Conservation (phyloP, 2,797 vertebrate species). For the Myotis pilosus region DNA sequence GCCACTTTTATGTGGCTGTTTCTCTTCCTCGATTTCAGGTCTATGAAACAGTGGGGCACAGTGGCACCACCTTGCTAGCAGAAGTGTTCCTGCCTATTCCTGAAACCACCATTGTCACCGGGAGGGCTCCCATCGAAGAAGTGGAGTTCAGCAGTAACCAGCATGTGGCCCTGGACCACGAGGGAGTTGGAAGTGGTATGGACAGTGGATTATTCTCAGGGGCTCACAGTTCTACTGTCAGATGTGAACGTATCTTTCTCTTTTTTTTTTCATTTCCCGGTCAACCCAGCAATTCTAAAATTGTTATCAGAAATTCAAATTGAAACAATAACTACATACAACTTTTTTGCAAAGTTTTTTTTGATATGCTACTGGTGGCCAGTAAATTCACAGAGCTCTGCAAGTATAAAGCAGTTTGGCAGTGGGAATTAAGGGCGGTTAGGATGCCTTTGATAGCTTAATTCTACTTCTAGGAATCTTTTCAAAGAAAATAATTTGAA, state of each 20-base stretch:
- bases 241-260: neutral
- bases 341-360: neutral
- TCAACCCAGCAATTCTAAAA: neutral
- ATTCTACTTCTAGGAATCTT: neutral
- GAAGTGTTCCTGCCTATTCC: conserved; percentile 95
- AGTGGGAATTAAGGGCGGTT: neutral
- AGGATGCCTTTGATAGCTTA: neutral
- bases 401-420: neutral
- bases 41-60: conserved; percentile 89
- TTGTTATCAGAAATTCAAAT: conserved; percentile 5
- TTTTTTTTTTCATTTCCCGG: neutral
- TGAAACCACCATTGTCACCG: conserved; percentile 88
- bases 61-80: conserved; percentile 85
- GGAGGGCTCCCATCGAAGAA: conserved; percentile 88
- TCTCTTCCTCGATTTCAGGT: conserved; percentile 83
- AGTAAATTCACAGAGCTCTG: neutral
- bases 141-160: conserved; percentile 96
- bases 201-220: neutral
- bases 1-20: neutral
- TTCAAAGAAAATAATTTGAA: conserved; percentile 32
- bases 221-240: neutral
- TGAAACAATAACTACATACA: neutral
- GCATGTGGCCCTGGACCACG: conserved; percentile 91
- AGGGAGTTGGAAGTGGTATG: conserved; percentile 96
- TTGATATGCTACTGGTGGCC: neutral